Evolutionary conservation across 2,113 vertebrate genomes (phyloP), one percentile per base, ranked within the genome.

Genomic region (Scolopax mira): DNA sequence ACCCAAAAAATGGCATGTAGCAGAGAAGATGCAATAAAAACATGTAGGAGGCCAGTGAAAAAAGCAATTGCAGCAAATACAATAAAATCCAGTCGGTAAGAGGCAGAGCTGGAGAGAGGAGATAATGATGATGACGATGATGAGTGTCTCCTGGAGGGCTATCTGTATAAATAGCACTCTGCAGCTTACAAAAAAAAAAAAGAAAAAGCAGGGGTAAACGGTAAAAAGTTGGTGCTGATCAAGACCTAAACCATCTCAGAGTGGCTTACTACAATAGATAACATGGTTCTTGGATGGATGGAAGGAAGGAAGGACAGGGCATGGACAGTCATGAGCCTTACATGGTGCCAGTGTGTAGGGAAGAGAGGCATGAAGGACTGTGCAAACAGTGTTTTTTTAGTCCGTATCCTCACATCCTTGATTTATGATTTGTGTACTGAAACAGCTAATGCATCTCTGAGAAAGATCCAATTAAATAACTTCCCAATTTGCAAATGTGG

Each of bases 171-270:
- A 72, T 11, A 49, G 37, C 30, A 22, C 21, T 2, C 12, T 61
- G 30, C 2, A 21, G 19, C 48, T 48, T 18, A 18, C 7, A 5
- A 44, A 12, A 37, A 54, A 17, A 9, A 8, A 18, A 6, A 5
- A 44, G 10, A 37, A 54, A 17, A 9, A 9, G 9, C 4, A 1
- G 5, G 2, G 4, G 3, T 3, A 3, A 14, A 13, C 0, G 10
- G 9, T 13, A 30, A 23, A 65, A 72, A 41, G 3, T 3, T 64
- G 37, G 7, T 52, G 15, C 37, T 4, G 1, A n/a, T 30, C 0
- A 14, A 71, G 10, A 44, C 18, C 4, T 49, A 33, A 67, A 71
- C 23, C 6, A 11, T 22, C 1, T 1, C 3, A 55, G 25, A 37
- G 19, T 2, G 1, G 4, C 18, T 84, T 62, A 35, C 10, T 10